Evolutionary conservation across 2,113 vertebrate species (phyloP).

Genomic region (Poeciliopsis retropinna): DNA sequence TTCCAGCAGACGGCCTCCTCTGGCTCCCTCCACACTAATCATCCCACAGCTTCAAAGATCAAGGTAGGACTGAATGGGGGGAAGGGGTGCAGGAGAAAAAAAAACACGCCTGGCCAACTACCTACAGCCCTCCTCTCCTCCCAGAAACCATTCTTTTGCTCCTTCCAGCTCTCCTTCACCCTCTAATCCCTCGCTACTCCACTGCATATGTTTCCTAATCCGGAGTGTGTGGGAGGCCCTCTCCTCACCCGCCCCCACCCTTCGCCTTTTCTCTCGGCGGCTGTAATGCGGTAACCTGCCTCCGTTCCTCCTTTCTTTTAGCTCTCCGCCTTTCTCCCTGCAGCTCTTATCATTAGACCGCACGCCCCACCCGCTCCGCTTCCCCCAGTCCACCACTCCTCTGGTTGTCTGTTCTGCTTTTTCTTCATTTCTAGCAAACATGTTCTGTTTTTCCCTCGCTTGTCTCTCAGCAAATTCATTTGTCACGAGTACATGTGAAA

Average conservation of each 20-base stretch:
- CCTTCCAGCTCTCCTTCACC: slow-evolving; percentile 62
- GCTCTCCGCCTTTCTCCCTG: slow-evolving; percentile 33
- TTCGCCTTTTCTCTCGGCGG: slow-evolving; percentile 59
- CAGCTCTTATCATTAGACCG: slow-evolving; percentile 47
- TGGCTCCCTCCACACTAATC: slow-evolving; percentile 42
- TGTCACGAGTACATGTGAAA: slow-evolving; percentile 13
- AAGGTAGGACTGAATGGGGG: slow-evolving; percentile 64
- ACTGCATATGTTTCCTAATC: slow-evolving; percentile 81
- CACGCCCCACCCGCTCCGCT: slow-evolving; percentile 9
- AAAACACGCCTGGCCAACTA: slow-evolving; percentile 70
- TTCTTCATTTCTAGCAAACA: slow-evolving; percentile 4
- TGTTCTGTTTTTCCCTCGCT: slow-evolving; percentile 6
- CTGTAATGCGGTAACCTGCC: slow-evolving; percentile 69
- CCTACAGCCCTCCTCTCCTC: slow-evolving; percentile 47
- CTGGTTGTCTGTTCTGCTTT: neutral
- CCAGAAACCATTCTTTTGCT: slow-evolving; percentile 71
- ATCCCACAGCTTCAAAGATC: slow-evolving; percentile 63
- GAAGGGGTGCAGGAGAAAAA: slow-evolving; percentile 27
- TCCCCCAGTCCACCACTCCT: neutral
- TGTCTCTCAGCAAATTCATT: slow-evolving; percentile 15
- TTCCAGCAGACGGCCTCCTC: slow-evolving; percentile 22
- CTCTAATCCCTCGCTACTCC: slow-evolving; percentile 77
- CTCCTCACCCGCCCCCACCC: slow-evolving; percentile 11
- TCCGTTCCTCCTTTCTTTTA: slow-evolving; percentile 51
- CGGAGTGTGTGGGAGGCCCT: slow-evolving; percentile 73